phyloP scores from a whole-genome alignment of 2,888 invertebrate species.

The Ceramica pisi region DNA sequence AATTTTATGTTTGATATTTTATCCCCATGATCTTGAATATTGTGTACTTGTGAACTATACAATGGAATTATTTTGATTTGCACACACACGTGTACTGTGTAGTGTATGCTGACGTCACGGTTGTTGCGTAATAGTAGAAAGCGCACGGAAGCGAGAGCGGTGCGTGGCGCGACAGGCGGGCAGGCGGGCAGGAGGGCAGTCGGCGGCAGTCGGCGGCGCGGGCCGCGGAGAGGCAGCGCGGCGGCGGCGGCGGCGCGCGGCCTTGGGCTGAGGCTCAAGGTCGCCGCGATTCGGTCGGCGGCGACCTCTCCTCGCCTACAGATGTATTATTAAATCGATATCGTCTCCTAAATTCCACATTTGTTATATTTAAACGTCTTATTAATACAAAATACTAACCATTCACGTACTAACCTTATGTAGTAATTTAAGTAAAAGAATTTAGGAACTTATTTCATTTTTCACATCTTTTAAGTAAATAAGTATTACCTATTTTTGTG shows the following conservation, averaged over 20 bases:
- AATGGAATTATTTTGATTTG: background rate
- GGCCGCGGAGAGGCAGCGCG: background rate
- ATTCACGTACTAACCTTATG: too few relatives aligned
- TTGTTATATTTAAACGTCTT: background rate
- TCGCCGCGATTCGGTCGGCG: conserved; percentile 34
- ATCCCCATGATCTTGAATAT: background rate
- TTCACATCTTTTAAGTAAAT: too few relatives aligned
- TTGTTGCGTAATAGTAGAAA: conserved; percentile 13
- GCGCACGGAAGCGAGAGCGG: background rate
- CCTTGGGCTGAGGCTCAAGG: conserved; percentile 53
- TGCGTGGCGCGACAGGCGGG: background rate
- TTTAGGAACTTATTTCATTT: too few relatives aligned
- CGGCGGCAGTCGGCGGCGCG: conserved; percentile 7
- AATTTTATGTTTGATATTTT: background rate
- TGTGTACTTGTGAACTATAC: background rate
- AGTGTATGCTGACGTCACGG: conserved; percentile 2
- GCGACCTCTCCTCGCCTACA: conserved; percentile 31
- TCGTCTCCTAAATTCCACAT: conserved; percentile 5
- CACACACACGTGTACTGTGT: background rate
- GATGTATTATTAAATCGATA: conserved; percentile 42
- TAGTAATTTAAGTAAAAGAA: too few relatives aligned
- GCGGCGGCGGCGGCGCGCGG: conserved; percentile 12
- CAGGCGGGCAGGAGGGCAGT: background rate
- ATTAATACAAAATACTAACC: background rate
- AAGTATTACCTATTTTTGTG: too few relatives aligned